A percentile compares a stretch with the other conserved stretches of the same genome.
Evolutionary conservation across 2,888 invertebrate genomes (phyloP).

Genomic region (Plagiodera versicolora): DNA sequence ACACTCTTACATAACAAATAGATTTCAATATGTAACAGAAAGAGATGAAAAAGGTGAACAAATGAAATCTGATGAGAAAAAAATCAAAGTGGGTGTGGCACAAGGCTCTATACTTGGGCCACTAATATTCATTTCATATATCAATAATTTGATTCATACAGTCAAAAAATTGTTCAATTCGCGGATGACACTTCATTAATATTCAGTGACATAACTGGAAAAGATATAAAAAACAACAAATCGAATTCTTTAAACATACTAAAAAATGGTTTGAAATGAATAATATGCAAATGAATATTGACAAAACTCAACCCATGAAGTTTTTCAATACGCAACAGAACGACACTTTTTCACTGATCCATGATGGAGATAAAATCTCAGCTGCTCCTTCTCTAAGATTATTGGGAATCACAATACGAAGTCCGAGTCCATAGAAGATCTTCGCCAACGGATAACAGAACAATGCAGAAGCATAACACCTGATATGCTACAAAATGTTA

Average conservation of each 20-base stretch:
- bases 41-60: neutral
- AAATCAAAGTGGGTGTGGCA: neutral
- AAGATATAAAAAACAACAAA: neutral
- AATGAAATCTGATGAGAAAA: neutral
- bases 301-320: slow-evolving; percentile 7
- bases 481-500: too few relatives aligned
- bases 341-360: neutral
- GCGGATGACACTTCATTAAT: neutral
- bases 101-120: slow-evolving; percentile 1
- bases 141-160: neutral
- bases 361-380: slow-evolving; percentile 2
- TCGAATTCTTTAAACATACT: slow-evolving; percentile 3
- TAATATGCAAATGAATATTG: slow-evolving; percentile 8
- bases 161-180: neutral
- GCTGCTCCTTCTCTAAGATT: neutral
- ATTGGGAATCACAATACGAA: neutral
- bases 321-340: slow-evolving; percentile 5
- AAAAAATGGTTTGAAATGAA: slow-evolving; percentile 7
- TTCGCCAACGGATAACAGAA: too few relatives aligned
- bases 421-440: too few relatives aligned
- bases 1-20: neutral
- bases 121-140: neutral
- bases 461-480: too few relatives aligned
- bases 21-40: too few relatives aligned
- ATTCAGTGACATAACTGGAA: slow-evolving; percentile 2